Percentiles rank a stretch among this genome's conserved stretches.
Evolutionary conservation across 2,113 vertebrate species (phyloP).

Genomic region (Gasterosteus nipponicus): DNA sequence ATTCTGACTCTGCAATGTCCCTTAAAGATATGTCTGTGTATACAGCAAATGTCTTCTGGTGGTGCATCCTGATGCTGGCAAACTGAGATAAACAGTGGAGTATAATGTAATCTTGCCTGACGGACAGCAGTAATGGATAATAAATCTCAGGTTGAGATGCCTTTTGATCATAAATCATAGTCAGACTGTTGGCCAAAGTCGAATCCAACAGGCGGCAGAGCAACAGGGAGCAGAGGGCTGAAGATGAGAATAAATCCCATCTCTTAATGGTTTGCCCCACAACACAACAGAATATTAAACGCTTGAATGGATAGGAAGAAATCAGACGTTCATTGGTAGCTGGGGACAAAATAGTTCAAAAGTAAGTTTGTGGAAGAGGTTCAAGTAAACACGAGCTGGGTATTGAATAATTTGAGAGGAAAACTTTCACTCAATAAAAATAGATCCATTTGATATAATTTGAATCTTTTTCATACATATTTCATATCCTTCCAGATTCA

Average conservation of each 20-base stretch:
- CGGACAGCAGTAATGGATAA: constrained; percentile 78
- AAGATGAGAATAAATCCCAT: constrained; percentile 58
- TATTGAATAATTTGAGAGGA: constrained; percentile 17
- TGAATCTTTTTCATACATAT: constrained; percentile 60
- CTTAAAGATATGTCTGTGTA: constrained; percentile 51
- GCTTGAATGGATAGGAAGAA: not conserved
- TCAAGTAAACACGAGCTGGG: constrained; percentile 40
- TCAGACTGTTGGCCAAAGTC: constrained; percentile 69
- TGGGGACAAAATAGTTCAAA: constrained; percentile 34
- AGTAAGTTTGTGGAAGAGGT: constrained; percentile 1
- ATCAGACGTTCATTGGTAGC: constrained; percentile 9
- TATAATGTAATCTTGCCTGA: constrained; percentile 75
- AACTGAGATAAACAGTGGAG: constrained; percentile 67
- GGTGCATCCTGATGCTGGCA: constrained; percentile 45
- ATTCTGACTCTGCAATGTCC: constrained; percentile 18
- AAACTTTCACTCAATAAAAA: constrained; percentile 33
- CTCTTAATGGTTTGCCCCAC: constrained; percentile 60
- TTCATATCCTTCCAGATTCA: constrained; percentile 52
- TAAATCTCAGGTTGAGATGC: constrained; percentile 78
- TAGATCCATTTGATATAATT: constrained; percentile 37
- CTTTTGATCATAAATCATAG: constrained; percentile 80
- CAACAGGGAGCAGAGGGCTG: constrained; percentile 58
- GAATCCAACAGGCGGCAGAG: constrained; percentile 72
- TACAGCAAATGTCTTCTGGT: constrained; percentile 43
- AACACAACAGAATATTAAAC: constrained; percentile 43